Conservation (phyloP, 2,888 invertebrate species). For the Diogma glabrata region DNA sequence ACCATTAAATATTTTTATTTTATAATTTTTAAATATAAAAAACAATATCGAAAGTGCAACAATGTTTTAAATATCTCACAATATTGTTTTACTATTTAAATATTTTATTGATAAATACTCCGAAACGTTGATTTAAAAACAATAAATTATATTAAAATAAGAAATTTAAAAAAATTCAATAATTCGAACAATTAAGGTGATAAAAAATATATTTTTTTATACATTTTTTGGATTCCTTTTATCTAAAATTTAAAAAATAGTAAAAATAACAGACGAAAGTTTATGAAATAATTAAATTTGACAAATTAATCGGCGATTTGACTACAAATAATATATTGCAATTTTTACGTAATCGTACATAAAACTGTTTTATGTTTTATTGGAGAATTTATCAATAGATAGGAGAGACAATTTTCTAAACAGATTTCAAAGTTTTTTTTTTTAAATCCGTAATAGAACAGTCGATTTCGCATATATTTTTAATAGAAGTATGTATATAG, state of each 20-base stretch:
- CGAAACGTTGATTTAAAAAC: conserved; percentile 13
- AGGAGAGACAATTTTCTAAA: no score
- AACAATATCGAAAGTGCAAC: no score
- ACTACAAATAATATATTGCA: neutral
- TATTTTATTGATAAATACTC: conserved; percentile 20
- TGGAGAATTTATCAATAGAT: conserved; percentile 17
- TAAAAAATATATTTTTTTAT: conserved; percentile 2
- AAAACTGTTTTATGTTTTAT: conserved; percentile 2
- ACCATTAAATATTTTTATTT: conserved; percentile 40
- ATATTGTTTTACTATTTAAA: conserved; percentile 7
- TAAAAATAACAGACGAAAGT: neutral
- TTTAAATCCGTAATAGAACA: no score
- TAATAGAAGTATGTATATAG: no score
- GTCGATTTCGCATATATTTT: no score
- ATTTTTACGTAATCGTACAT: no score
- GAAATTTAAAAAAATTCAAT: conserved; percentile 3
- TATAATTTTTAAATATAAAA: no score
- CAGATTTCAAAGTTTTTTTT: no score
- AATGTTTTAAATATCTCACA: neutral
- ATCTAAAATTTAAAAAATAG: no score
- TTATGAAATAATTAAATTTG: neutral
- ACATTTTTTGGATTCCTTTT: conserved; percentile 4
- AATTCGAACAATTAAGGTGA: neutral
- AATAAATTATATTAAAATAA: conserved; percentile 2
- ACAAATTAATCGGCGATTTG: neutral